These are phyloP conservation scores for Eulemur macaco DNA, from an alignment of 2,113 vertebrate species.

Conservation along the genomic window DNA sequence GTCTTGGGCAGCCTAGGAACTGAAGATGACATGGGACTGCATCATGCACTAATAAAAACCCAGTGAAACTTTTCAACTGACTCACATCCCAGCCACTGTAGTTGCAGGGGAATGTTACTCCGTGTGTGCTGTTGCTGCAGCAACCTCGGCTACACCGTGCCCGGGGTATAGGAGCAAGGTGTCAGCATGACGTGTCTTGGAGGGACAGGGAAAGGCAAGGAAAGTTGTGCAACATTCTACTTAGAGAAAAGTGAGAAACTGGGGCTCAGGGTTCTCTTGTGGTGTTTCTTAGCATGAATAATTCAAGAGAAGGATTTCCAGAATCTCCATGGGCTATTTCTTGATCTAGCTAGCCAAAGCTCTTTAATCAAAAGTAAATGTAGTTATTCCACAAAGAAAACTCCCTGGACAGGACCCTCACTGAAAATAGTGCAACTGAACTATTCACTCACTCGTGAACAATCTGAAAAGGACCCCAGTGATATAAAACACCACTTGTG, in stretches of 20 bases:
- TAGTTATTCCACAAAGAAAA: not conserved
- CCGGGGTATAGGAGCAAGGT: not conserved
- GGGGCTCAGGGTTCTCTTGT: not conserved
- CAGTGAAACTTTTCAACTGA: conserved; percentile 68
- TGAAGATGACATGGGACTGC: conserved; percentile 23
- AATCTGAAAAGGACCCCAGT: not conserved
- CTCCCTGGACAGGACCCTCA: not conserved
- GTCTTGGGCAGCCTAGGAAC: not conserved
- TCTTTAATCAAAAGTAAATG: not conserved
- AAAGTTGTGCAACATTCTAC: accelerated
- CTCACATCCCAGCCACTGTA: conserved; percentile 49
- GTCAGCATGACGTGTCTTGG: not conserved
- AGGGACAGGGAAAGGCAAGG: not conserved
- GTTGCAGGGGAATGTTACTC: conserved; percentile 17
- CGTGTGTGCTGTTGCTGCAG: conserved; percentile 67
- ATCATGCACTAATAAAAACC: conserved; percentile 71
- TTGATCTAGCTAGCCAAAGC: not conserved
- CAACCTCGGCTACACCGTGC: not conserved
- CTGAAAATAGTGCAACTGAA: not conserved
- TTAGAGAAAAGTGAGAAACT: not conserved
- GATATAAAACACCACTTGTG: not conserved
- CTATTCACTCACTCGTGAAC: not conserved
- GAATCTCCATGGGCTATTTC: not conserved
- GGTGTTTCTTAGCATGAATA: not conserved
- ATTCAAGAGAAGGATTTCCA: not conserved